A percentile compares a stretch with the other conserved stretches of the same genome.
Evolutionary conservation across 1,140 invertebrate genomes (phyloP).

Genomic region (Drosophila pectinifera): DNA sequence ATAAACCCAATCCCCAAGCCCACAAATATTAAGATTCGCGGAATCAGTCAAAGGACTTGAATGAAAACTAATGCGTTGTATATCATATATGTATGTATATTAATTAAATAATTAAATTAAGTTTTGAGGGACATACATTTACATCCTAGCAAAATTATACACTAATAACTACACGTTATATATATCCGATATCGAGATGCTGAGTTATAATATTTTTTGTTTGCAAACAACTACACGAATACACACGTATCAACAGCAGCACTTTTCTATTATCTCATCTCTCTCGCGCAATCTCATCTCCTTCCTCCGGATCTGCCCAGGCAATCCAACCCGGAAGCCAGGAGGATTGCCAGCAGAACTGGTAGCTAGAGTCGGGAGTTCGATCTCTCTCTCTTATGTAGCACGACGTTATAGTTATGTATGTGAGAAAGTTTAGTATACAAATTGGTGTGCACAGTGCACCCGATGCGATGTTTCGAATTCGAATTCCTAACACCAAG

Average conservation of each 20-base stretch:
- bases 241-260: conserved; percentile 75
- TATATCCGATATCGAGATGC: conserved; percentile 79
- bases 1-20: neutral
- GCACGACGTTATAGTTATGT: conserved; percentile 54
- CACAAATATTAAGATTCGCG: neutral
- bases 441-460: conserved; percentile 54
- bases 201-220: conserved; percentile 74
- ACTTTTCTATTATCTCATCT: conserved; percentile 32
- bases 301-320: conserved; percentile 10
- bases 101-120: conserved; percentile 84
- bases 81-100: conserved; percentile 82
- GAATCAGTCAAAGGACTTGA: neutral
- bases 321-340: conserved; percentile 10
- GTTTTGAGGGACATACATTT: conserved; percentile 81
- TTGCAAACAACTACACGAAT: conserved; percentile 81
- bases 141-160: conserved; percentile 82
- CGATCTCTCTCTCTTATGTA: conserved; percentile 50
- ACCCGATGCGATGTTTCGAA: conserved; percentile 47
- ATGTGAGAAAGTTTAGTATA: conserved; percentile 69
- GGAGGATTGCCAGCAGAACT: conserved; percentile 8
- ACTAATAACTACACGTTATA: conserved; percentile 82
- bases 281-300: conserved; percentile 9
- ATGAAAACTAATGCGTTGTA: conserved; percentile 45
- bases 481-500: conserved; percentile 34
- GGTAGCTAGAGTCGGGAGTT: conserved; percentile 22